Base-by-base conservation (phyloP, 2,888 invertebrate species). In the Ditula angustiorana region DNA sequence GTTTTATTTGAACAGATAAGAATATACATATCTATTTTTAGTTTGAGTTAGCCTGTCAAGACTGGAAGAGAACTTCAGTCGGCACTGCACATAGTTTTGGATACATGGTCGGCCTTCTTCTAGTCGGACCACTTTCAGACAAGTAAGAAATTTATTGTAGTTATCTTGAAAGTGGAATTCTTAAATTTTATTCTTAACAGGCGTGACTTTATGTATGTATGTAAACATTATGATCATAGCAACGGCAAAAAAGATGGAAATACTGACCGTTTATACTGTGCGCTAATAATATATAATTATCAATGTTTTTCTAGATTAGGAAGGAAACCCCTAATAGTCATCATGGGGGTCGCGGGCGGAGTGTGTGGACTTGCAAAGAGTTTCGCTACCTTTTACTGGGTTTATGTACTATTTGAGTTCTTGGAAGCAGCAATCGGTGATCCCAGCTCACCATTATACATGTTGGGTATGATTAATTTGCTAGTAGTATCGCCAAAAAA, bases 11-110 rank as follows among this genome's bases (percentile, higher is more conserved):
- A 30, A 30, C 8, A n/a, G 5, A 26, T 5, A 5, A 26, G 26
- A 3, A 26, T 5, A 3, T 5, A 26, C 26, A 26, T 26, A 26
- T 53, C 44, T 5, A 70, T 52, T 80, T 81, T 35, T 72, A 95
- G 95, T 95, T 94, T 79, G 79, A 88, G 68, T 77, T 95, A 2
- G 93, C 93, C 8, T 95, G 95, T 73, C 89, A 93, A 30, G 87
- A 94, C 71, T 96, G 95, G 95, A 95, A 95, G 78, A 81, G 95
- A 53, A 92, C 95, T 0, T 75, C 96, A 68, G 94, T 95, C 8
- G 96, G 96, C 2, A 95, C 95, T 7, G 85, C 95, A 4, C 95
- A 95, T 74, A 95, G 94, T 72, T 74, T 94, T 59, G 95, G 95
- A 11, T 95, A 95, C 73, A 94, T 95, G 79, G 79, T 95, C 56